A percentile compares a stretch with the other conserved stretches of the same genome.
These are phyloP conservation scores for Oriolus oriolus DNA, from an alignment of 2,113 vertebrate species.

Conservation along the genomic window DNA sequence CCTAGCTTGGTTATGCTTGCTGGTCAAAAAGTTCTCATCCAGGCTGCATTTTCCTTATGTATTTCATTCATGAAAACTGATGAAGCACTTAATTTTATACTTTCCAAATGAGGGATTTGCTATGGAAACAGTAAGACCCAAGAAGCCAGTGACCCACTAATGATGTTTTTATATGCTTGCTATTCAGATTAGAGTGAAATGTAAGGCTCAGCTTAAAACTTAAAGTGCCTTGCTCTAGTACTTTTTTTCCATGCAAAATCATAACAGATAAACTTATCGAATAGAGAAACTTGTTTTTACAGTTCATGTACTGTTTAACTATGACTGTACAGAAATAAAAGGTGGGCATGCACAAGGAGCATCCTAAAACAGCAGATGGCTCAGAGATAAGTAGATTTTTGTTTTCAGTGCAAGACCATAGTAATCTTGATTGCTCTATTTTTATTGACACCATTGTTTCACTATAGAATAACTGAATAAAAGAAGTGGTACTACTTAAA, in stretches of 20 bases:
- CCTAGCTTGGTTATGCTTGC: neutral
- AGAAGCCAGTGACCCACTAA: neutral
- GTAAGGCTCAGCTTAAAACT: neutral
- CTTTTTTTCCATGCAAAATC: neutral
- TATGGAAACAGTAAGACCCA: neutral
- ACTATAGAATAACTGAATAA: neutral
- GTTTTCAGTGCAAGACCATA: neutral
- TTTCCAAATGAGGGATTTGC: neutral
- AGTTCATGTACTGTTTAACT: neutral
- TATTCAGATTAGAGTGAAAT: neutral
- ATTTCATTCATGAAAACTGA: neutral
- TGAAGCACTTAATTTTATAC: neutral
- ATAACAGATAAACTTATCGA: neutral
- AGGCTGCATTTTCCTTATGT: neutral
- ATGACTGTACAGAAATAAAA: neutral
- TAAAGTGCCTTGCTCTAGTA: neutral
- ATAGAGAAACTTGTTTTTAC: neutral
- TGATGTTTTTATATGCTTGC: neutral
- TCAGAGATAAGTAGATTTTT: neutral
- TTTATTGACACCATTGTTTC: neutral
- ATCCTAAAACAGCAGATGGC: neutral
- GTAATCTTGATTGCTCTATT: neutral
- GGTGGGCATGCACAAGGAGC: neutral
- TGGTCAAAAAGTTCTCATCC: neutral
- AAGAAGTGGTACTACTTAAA: neutral